A percentile compares a stretch with the other conserved stretches of the same genome.
These are phyloP conservation scores for Ondatra zibethicus DNA, from an alignment of 2,113 vertebrate genomes.

Conservation along the genomic window DNA sequence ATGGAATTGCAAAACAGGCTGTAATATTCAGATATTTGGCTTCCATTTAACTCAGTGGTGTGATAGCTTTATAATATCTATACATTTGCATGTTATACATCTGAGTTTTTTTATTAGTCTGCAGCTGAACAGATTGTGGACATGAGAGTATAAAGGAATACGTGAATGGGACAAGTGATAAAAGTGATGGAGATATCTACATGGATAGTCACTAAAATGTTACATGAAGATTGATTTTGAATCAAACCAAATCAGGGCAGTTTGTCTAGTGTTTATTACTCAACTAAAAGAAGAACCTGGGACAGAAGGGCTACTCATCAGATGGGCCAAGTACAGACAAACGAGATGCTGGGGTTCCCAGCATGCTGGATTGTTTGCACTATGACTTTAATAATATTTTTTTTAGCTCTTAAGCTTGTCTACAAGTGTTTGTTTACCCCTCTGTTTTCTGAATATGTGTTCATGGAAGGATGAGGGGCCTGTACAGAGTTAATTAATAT, in stretches of 20 bases:
- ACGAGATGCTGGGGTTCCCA: background rate
- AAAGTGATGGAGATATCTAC: slow-evolving; percentile 50
- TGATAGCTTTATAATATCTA: slow-evolving; percentile 75
- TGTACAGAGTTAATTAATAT: slow-evolving; percentile 65
- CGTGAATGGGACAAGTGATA: slow-evolving; percentile 20
- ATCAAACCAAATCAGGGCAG: slow-evolving; percentile 56
- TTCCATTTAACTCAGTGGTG: slow-evolving; percentile 82
- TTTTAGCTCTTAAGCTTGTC: slow-evolving; percentile 75
- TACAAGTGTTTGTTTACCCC: slow-evolving; percentile 76
- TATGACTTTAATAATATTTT: slow-evolving; percentile 65
- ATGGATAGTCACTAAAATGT: background rate
- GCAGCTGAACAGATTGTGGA: slow-evolving; percentile 69
- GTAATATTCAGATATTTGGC: slow-evolving; percentile 85
- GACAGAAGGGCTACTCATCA: background rate
- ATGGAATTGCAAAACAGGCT: slow-evolving; percentile 84
- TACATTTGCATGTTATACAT: slow-evolving; percentile 74
- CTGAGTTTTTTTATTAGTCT: slow-evolving; percentile 67
- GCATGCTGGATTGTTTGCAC: background rate
- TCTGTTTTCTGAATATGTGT: slow-evolving; percentile 63
- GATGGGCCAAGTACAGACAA: slow-evolving; percentile 8
- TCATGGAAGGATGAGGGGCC: slow-evolving; percentile 9
- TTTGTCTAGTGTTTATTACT: slow-evolving; percentile 59
- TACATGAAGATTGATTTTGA: slow-evolving; percentile 49
- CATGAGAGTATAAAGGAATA: slow-evolving; percentile 26
- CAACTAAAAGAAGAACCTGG: slow-evolving; percentile 41